phyloP scores from a whole-genome alignment of 1,140 invertebrate genomes.

The Pachypeltis micranthus region DNA sequence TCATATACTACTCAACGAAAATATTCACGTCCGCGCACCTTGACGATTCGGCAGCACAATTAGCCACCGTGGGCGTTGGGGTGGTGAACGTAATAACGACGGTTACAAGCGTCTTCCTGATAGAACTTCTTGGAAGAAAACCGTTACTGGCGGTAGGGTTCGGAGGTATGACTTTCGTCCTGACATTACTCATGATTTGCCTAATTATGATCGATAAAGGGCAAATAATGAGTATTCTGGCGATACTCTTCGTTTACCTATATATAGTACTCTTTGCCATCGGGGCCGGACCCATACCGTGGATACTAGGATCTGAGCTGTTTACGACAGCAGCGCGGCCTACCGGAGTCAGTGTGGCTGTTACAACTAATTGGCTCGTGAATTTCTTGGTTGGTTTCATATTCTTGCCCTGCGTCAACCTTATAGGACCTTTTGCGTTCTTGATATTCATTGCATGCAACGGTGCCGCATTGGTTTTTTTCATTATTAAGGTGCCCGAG shows the following conservation, averaged over 20 bases:
- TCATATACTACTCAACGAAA: conserved; percentile 60
- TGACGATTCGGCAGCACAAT: background rate
- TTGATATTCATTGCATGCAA: conserved; percentile 8
- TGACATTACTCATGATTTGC: background rate
- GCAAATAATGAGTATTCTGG: conserved; percentile 31
- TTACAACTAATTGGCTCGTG: conserved; percentile 71
- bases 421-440: conserved; percentile 12
- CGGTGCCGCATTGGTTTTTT: background rate
- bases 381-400: conserved; percentile 68
- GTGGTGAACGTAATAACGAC: background rate
- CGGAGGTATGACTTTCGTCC: background rate
- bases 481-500: conserved; percentile 4
- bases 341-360: conserved; percentile 65
- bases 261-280: conserved; percentile 71
- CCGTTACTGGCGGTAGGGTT: background rate
- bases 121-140: background rate
- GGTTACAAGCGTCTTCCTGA: background rate
- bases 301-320: conserved; percentile 82
- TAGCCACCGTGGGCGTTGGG: background rate
- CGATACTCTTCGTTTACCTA: conserved; percentile 60
- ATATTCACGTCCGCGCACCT: conserved; percentile 53
- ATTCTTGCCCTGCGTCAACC: conserved; percentile 47
- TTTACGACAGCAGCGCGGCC: conserved; percentile 66
- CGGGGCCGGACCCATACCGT: conserved; percentile 81
- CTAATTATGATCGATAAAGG: background rate